phyloP scores from a whole-genome alignment of 2,888 invertebrate species.

The Andrena fulva region DNA sequence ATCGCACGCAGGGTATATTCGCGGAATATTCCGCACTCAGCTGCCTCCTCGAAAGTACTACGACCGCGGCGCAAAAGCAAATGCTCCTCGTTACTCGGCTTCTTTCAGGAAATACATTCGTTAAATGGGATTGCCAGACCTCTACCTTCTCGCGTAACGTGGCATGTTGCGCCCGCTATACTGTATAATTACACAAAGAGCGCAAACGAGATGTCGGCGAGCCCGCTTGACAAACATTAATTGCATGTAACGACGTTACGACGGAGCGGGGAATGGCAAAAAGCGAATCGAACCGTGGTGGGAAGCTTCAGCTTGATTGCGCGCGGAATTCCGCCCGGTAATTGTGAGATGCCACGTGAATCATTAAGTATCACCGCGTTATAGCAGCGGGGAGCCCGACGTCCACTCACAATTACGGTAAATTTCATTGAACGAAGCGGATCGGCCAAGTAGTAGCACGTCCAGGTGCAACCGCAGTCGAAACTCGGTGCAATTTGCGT shows the following conservation, averaged over 20 bases:
- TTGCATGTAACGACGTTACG: too few relatives aligned
- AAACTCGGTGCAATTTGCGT: slow-evolving; percentile 72
- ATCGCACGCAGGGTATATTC: not conserved
- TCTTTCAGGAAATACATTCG: too few relatives aligned
- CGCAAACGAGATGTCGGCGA: too few relatives aligned
- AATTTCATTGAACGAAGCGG: slow-evolving; percentile 52
- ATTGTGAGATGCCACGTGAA: slow-evolving; percentile 14
- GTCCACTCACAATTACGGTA: slow-evolving; percentile 61
- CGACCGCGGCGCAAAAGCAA: too few relatives aligned
- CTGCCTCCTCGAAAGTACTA: too few relatives aligned
- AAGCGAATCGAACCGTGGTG: not conserved
- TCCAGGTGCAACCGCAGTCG: slow-evolving; percentile 69
- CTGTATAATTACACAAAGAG: too few relatives aligned
- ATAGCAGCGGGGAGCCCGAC: slow-evolving; percentile 28
- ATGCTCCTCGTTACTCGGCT: too few relatives aligned
- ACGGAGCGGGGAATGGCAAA: not conserved
- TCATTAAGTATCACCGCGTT: slow-evolving; percentile 36
- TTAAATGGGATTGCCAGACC: too few relatives aligned
- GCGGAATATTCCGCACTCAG: slow-evolving; percentile 1
- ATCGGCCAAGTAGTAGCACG: slow-evolving; percentile 54
- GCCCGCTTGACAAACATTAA: too few relatives aligned
- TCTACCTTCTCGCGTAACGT: too few relatives aligned
- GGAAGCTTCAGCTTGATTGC: not conserved
- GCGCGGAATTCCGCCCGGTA: slow-evolving; percentile 12
- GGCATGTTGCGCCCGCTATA: too few relatives aligned